Percentiles rank a stretch among this genome's conserved stretches.
phyloP scores from a whole-genome alignment of 2,888 invertebrate species.

The Carabus problematicus region DNA sequence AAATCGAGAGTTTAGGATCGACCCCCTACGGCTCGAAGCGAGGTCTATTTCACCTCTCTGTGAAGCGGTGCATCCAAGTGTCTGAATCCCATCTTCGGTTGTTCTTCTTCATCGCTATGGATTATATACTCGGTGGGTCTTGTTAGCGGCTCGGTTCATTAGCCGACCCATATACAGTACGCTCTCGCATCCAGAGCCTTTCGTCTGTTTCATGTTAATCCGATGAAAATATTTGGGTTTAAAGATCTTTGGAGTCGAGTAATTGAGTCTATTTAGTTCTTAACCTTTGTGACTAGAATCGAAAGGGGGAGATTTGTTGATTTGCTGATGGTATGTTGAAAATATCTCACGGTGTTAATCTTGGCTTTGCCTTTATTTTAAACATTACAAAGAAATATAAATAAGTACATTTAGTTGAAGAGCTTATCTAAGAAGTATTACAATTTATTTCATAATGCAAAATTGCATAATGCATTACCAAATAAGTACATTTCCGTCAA shows the following conservation, averaged over 20 bases:
- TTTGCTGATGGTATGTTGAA: too few species aligned
- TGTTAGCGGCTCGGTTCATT: constrained; percentile 12
- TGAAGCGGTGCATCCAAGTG: background rate
- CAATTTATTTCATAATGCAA: too few species aligned
- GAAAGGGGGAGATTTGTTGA: too few species aligned
- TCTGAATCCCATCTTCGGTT: background rate
- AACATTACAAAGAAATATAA: too few species aligned
- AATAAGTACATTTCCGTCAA: constrained; percentile 10
- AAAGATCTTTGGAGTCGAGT: background rate
- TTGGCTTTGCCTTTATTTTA: too few species aligned
- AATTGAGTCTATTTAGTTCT: background rate
- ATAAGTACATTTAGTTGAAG: too few species aligned
- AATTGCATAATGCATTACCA: too few species aligned
- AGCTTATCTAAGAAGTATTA: too few species aligned
- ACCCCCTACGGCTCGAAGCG: constrained; percentile 45
- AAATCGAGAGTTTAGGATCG: constrained; percentile 43
- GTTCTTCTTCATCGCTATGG: background rate
- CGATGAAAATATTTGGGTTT: constrained; percentile 8
- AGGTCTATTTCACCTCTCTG: constrained; percentile 8
- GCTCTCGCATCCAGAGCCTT: background rate
- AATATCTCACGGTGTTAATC: too few species aligned
- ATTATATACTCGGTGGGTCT: constrained; percentile 1
- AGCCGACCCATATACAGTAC: background rate
- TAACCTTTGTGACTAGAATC: too few species aligned
- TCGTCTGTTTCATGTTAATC: constrained; percentile 6